phyloP scores from a whole-genome alignment of 2,888 invertebrate genomes.

The Omphaloscelis lunosa region DNA sequence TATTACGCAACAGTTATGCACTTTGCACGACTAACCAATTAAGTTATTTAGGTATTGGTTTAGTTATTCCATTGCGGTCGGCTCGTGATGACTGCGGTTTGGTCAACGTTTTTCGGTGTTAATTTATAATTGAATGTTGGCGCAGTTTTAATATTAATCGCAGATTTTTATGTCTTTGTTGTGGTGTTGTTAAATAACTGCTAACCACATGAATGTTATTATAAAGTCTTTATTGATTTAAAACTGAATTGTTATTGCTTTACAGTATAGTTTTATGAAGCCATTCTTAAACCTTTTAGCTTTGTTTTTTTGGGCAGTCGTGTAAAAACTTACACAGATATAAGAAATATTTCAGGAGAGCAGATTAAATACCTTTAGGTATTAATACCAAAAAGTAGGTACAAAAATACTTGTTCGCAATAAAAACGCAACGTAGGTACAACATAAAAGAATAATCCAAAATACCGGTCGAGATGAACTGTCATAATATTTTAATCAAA shows the following conservation, averaged over 20 bases:
- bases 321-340: background rate
- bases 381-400: background rate
- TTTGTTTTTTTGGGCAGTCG: background rate
- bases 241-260: background rate
- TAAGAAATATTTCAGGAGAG: background rate
- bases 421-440: conserved; percentile 6
- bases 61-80: conserved; percentile 31
- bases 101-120: conserved; percentile 25
- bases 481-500: conserved; percentile 70
- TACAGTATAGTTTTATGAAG: background rate
- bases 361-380: conserved; percentile 12
- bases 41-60: conserved; percentile 59
- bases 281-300: background rate
- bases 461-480: conserved; percentile 39
- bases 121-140: conserved; percentile 25
- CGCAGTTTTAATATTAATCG: conserved; percentile 37
- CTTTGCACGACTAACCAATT: conserved; percentile 60
- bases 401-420: conserved; percentile 16
- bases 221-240: background rate
- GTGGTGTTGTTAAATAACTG: conserved; percentile 22
- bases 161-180: conserved; percentile 22
- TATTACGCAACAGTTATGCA: conserved; percentile 64
- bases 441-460: conserved; percentile 14
- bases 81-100: conserved; percentile 40
- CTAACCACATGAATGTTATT: conserved; percentile 5